A percentile compares a stretch with the other conserved stretches of the same genome.
These are phyloP conservation scores for Polydrusus cervinus DNA, from an alignment of 2,888 invertebrate genomes.

Conservation along the genomic window DNA sequence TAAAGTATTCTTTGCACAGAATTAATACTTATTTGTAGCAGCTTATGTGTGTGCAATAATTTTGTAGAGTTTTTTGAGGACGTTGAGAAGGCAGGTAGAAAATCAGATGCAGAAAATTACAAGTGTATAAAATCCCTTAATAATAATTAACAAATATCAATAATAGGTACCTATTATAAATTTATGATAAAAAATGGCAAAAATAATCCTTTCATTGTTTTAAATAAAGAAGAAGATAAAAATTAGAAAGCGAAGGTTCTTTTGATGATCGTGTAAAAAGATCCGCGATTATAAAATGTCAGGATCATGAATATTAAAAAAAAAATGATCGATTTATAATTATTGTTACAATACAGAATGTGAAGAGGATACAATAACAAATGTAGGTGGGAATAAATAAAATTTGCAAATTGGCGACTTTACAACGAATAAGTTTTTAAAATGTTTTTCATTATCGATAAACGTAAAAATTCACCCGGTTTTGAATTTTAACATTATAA, in stretches of 20 bases:
- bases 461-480: too few relatives aligned
- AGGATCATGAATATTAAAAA: constrained; percentile 11
- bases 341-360: not conserved
- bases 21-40: too few relatives aligned
- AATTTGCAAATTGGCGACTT: not conserved
- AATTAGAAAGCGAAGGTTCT: constrained; percentile 15
- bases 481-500: too few relatives aligned
- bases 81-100: not conserved
- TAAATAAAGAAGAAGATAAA: not conserved
- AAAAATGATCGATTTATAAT: constrained; percentile 9
- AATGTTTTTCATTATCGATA: too few relatives aligned
- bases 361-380: not conserved
- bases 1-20: too few relatives aligned
- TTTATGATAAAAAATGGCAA: not conserved
- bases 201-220: constrained; percentile 8
- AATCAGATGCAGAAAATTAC: too few relatives aligned
- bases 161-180: not conserved
- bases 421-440: too few relatives aligned
- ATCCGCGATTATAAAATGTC: constrained; percentile 30
- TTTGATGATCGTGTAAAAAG: not conserved
- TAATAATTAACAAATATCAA: too few relatives aligned
- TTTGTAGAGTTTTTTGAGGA: too few relatives aligned
- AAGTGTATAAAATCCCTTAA: too few relatives aligned
- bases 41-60: too few relatives aligned
- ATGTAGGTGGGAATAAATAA: not conserved